Evolutionary conservation across 2,797 vertebrate genomes (phyloP).

Genomic region (Lateolabrax maculatus): DNA sequence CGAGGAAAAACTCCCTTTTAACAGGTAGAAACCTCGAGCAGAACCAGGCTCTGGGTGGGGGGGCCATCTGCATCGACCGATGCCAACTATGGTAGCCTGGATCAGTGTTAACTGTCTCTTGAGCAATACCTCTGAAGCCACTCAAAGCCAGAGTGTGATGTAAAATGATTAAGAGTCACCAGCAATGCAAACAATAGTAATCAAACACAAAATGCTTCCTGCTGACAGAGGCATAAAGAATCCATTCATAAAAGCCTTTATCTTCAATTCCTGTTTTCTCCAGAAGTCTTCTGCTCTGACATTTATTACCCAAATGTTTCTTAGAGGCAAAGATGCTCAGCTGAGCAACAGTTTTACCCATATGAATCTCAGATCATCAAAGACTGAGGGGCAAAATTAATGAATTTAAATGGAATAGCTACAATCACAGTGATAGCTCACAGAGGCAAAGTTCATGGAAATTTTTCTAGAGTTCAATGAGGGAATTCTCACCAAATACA

Average conservation of each 20-base stretch:
- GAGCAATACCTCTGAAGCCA: background rate
- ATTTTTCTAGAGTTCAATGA: no score
- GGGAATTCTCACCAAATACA: no score
- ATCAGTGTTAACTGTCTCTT: conserved; percentile 26
- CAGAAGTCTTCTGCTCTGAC: no score
- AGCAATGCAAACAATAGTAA: conserved; percentile 6
- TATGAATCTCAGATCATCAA: background rate
- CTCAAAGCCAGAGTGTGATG: conserved; percentile 5
- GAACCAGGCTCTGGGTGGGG: no score
- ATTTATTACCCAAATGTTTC: background rate
- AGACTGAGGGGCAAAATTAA: background rate
- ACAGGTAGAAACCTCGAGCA: no score
- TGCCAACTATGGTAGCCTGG: conserved; percentile 12
- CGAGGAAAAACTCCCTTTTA: no score
- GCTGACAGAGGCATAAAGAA: background rate
- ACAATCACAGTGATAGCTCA: background rate
- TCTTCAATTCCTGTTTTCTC: background rate
- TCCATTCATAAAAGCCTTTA: background rate
- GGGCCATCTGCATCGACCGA: no score
- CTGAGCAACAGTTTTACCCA: background rate
- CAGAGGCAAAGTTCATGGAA: background rate
- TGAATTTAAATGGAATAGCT: no score
- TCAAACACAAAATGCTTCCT: conserved; percentile 1
- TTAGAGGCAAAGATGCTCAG: background rate
- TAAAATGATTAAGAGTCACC: background rate